Base-by-base conservation (phyloP, 2,797 vertebrate species). In the Nasua narica region DNA sequence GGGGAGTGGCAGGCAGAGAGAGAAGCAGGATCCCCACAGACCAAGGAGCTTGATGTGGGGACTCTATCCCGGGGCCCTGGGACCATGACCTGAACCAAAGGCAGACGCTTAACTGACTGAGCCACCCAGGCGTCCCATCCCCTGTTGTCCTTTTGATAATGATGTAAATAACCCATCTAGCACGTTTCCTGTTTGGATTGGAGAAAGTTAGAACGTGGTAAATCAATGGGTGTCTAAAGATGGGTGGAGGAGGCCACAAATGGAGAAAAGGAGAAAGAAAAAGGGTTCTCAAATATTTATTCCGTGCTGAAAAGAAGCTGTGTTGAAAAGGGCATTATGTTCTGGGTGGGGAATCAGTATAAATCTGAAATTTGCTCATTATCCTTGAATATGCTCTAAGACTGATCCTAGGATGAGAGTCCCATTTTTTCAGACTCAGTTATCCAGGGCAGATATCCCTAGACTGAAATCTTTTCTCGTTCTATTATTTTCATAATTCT, bases 301-400 rank as follows among this genome's bases (percentile, higher is more conserved):
- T 95, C 89, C 56, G 35, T 67, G 37, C 40, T 54, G 70, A 88
- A 93, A 90, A 52, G 19, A 89, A 90, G 48, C 37, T 56, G 14
- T 81, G 32, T 87, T 93, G 43, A 87, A 90, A 96, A 32, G 25
- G 48, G 16, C 6, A 78, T 96, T 93, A 50, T 65, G 12, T 72
- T 37, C 78, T 70, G 2, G 84, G 25, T n/a, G 52, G 29, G 35
- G 50, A 60, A 18, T 83, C 76, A 40, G 16, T 67, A 37, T 72
- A 94, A 95, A 92, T 74, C 18, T 77, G 56, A 70, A 87, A 46
- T 92, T 91, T 86, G 58, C 43, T 81, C 40, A 81, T 58, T 70
- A 37, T 78, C 37, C 78, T 88, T 92, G 58, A 81, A 85, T 82
- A 56, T 10, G 23, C 23, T 92, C 11, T 70, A 77, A 56, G 48